Base-by-base conservation (phyloP, 92 coral and sea anemone genomes). In the Porites evermanni region DNA sequence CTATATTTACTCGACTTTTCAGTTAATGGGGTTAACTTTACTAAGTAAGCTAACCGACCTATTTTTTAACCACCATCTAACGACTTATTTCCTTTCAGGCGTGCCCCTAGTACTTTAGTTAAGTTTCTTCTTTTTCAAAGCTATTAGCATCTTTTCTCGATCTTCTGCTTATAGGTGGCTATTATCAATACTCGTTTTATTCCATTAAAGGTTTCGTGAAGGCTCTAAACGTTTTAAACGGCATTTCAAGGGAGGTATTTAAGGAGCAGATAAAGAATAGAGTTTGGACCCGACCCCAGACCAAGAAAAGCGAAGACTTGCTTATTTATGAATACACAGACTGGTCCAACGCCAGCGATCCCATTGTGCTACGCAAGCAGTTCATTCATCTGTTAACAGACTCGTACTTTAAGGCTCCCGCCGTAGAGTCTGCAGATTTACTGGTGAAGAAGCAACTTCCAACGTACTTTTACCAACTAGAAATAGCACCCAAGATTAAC, bases 391-490 rank as follows among this genome's bases (percentile, higher is more conserved):
- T 90, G 13, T 23, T 79, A 3, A 89, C 93, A 0, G 95, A 92
- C 63, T 65, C 89, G 26, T 70, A 79, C 24, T 92, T 85, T 80
- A 86, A 80, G 56, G 91, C 92, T 2, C 95, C 95, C 7, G 93
- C 93, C 0, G 32, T 92, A 26, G 63, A 65, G 18, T 81, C 95
- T 21, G 95, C 90, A 20, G 70, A 89, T 17, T 87, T 64, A 29
- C 89, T 89, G 38, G 87, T 72, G 13, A 87, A 81, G 83, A 79
- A 89, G 61, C 88, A 73, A 7, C 5, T 66, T n/a, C 84, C 81
- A 50, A 91, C 91, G 16, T 92, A 68, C 74, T 89, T 89, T 38
- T 92, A 89, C 72, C 93, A 92, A 78, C 87, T 90, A 67, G 73
- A 79, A 58, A 65, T 12, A 24, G 70, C 69, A 14, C 81, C 81